Conservation (phyloP, 2,113 vertebrate species). For the Hypomesus transpacificus region DNA sequence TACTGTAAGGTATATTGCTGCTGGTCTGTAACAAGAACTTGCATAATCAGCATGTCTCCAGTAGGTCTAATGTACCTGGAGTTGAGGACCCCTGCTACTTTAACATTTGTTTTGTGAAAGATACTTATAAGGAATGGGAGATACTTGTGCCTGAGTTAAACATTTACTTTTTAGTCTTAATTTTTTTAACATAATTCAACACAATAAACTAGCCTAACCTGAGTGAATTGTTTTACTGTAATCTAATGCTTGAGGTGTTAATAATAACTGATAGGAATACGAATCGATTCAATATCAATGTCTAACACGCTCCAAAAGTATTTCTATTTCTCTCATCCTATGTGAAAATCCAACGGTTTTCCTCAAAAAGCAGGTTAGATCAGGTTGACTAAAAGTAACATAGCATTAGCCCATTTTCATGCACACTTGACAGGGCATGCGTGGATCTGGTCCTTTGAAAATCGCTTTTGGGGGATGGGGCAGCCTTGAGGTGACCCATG, state of each 20-base stretch:
- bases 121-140: background rate
- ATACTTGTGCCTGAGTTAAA: background rate
- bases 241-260: conserved; percentile 55
- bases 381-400: conserved; percentile 13
- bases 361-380: conserved; percentile 1
- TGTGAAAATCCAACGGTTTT: background rate
- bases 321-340: too few species aligned
- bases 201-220: background rate
- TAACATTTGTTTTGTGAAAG: too few species aligned
- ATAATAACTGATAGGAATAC: conserved; percentile 8
- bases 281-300: background rate
- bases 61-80: too few species aligned
- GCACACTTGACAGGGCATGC: conserved; percentile 16
- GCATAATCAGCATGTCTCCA: background rate
- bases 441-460: conserved; percentile 25
- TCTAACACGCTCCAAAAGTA: background rate
- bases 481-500: conserved; percentile 23
- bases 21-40: background rate
- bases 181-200: background rate
- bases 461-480: conserved; percentile 29
- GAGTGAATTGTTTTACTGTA: background rate
- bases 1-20: background rate
- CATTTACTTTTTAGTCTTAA: background rate
- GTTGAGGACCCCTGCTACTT: too few species aligned
- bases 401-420: conserved; percentile 8